Conservation (phyloP, 2,888 invertebrate species). For the Callyntrura guangdongensis region DNA sequence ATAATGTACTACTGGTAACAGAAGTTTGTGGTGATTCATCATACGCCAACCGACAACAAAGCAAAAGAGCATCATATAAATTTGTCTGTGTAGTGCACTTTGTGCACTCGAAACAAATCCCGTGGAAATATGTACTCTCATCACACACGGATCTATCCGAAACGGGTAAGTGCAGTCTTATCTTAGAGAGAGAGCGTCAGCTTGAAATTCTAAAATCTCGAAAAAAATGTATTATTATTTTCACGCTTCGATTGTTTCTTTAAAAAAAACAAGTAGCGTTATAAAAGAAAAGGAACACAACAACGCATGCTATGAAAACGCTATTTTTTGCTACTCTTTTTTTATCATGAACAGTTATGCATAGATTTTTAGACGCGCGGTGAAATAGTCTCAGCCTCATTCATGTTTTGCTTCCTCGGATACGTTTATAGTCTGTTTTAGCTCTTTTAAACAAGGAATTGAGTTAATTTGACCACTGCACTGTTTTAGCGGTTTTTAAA, state of each 20-base stretch:
- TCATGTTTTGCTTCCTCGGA: background rate
- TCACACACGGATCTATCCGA: conserved; percentile 80
- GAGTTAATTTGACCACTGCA: background rate
- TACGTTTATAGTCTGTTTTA: background rate
- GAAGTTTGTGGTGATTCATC: background rate
- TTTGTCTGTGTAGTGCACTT: conserved; percentile 46
- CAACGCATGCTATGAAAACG: background rate
- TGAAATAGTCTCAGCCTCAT: conserved; percentile 5
- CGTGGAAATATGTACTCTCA: conserved; percentile 76
- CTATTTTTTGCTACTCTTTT: background rate
- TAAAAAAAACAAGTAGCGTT: conserved; percentile 4
- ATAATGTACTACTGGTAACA: background rate
- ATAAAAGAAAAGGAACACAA: background rate
- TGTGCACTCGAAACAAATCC: conserved; percentile 47
- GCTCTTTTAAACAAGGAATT: background rate
- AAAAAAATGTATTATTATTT: conserved; percentile 18
- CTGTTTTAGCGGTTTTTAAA: conserved; percentile 10
- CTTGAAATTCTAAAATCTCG: background rate
- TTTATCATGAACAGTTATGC: conserved; percentile 54
- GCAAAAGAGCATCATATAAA: background rate
- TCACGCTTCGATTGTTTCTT: conserved; percentile 60
- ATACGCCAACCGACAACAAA: background rate
- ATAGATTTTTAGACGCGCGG: background rate
- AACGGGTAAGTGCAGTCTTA: conserved; percentile 74
- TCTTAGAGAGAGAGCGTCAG: background rate